Evolutionary conservation across 1,140 invertebrate species (phyloP).

Genomic region (Hestina assimilis): DNA sequence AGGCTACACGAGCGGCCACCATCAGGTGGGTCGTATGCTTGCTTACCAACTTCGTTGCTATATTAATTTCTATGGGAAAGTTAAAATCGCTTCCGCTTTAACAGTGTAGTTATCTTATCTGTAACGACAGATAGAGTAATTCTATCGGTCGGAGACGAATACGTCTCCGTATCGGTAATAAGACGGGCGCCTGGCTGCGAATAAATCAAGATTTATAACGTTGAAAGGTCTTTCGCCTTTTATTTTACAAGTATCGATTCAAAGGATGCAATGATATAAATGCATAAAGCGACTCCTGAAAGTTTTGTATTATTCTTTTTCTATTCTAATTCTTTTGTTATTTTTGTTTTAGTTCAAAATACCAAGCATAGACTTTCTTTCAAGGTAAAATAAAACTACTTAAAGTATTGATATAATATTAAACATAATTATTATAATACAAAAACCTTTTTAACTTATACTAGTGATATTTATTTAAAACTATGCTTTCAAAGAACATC

Average conservation of each 20-base stretch:
- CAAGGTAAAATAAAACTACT: too few species aligned
- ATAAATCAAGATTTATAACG: constrained; percentile 39
- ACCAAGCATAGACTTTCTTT: too few species aligned
- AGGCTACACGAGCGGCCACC: too few species aligned
- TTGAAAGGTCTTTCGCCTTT: constrained; percentile 27
- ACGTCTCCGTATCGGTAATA: constrained; percentile 25
- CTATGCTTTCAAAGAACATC: too few species aligned
- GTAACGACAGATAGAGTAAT: constrained; percentile 17
- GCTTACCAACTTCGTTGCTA: too few species aligned
- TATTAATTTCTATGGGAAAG: not conserved
- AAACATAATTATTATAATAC: too few species aligned
- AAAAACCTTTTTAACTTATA: too few species aligned
- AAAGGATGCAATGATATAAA: constrained; percentile 12
- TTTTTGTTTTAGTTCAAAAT: too few species aligned
- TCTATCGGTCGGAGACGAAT: constrained; percentile 19
- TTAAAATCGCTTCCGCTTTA: not conserved
- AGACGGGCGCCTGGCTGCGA: constrained; percentile 26
- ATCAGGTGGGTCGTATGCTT: too few species aligned
- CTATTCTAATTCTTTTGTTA: not conserved
- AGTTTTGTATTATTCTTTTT: constrained; percentile 1
- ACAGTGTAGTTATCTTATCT: not conserved
- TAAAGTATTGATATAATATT: too few species aligned
- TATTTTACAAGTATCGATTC: constrained; percentile 20
- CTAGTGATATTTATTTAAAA: too few species aligned
- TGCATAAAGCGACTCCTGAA: not conserved